These are phyloP conservation scores for Falco columbarius DNA, from an alignment of 2,797 vertebrate species.

Conservation along the genomic window DNA sequence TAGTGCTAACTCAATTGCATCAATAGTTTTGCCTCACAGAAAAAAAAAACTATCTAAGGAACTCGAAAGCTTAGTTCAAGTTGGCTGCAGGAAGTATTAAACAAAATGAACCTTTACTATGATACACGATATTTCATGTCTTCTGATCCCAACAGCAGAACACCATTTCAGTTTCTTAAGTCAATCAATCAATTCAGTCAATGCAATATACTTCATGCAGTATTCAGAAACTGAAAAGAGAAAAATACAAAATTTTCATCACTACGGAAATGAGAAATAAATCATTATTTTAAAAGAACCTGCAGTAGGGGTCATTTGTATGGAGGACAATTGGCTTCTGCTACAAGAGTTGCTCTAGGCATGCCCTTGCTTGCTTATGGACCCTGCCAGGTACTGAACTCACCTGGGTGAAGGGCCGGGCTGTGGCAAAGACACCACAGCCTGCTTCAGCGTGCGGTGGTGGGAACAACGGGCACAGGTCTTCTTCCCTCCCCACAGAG, in stretches of 20 bases:
- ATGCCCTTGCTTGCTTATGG: not conserved
- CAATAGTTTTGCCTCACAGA: not conserved
- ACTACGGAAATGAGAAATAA: not conserved
- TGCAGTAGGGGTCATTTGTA: not conserved
- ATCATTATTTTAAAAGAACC: not conserved
- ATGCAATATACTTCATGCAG: not conserved
- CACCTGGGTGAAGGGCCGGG: not conserved
- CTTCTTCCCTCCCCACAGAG: not conserved
- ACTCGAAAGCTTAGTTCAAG: conserved; percentile 1
- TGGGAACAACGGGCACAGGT: not conserved
- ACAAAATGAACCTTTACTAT: not conserved
- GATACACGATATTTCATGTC: not conserved
- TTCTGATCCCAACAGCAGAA: conserved; percentile 1
- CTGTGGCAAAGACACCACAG: not conserved
- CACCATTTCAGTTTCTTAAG: not conserved
- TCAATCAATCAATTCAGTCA: not conserved
- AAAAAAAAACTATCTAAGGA: not conserved
- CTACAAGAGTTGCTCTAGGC: not conserved
- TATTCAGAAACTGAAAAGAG: not conserved
- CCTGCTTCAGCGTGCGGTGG: not conserved
- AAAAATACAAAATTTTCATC: not conserved
- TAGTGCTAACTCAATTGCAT: not conserved
- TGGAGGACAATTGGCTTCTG: not conserved
- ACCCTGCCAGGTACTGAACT: not conserved
- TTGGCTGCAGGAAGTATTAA: not conserved